A percentile compares a stretch with the other conserved stretches of the same genome.
Evolutionary conservation across 1,140 invertebrate species (phyloP).

Genomic region (Drosophila cardini): DNA sequence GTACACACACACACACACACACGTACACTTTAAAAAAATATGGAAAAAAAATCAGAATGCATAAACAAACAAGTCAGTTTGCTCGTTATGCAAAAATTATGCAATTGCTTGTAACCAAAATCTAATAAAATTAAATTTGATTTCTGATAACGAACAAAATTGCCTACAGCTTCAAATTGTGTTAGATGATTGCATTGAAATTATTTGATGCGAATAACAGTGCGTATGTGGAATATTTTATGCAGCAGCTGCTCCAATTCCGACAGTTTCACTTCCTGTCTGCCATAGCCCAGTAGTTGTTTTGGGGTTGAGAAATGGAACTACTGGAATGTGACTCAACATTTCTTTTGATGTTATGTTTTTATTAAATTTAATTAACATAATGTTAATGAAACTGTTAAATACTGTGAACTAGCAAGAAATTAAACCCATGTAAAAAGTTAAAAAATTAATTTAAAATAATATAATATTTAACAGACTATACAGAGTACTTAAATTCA

Average conservation of each 20-base stretch:
- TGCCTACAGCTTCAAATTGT: conserved; percentile 12
- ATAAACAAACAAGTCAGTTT: conserved; percentile 52
- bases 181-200: conserved; percentile 19
- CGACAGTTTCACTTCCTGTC: conserved; percentile 20
- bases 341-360: too few species aligned
- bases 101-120: conserved; percentile 42
- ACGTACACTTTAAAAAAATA: not conserved
- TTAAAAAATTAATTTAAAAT: too few species aligned
- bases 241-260: conserved; percentile 5
- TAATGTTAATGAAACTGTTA: too few species aligned
- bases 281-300: conserved; percentile 49
- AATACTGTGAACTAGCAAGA: too few species aligned
- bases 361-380: too few species aligned
- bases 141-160: conserved; percentile 24
- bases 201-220: conserved; percentile 3
- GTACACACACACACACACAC: conserved; percentile 15
- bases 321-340: too few species aligned
- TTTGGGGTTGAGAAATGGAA: not conserved
- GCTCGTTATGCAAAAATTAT: conserved; percentile 42
- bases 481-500: too few species aligned
- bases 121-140: conserved; percentile 36
- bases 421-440: too few species aligned
- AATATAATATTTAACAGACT: too few species aligned
- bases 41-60: conserved; percentile 37
- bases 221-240: conserved; percentile 26